phyloP scores from a whole-genome alignment of 2,888 invertebrate species.

The Eupsilia transversa region DNA sequence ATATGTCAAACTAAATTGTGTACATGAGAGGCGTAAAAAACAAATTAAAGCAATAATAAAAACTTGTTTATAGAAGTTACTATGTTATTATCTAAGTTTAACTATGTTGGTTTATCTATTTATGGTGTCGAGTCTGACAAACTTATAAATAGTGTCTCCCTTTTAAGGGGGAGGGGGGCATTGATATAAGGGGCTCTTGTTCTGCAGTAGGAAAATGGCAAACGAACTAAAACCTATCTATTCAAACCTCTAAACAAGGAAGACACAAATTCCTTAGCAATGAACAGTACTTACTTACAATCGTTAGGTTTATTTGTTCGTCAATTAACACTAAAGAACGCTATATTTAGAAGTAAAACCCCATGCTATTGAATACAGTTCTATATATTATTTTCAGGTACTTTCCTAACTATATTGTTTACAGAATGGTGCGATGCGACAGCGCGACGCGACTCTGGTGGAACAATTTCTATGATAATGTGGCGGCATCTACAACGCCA shows the following conservation, averaged over 20 bases:
- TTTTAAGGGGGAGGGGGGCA: no score
- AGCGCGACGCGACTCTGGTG: no score
- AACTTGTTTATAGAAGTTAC: conserved; percentile 12
- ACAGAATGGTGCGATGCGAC: no score
- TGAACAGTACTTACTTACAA: not conserved
- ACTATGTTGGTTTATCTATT: not conserved
- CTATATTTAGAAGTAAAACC: conserved; percentile 13
- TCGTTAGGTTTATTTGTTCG: conserved; percentile 28
- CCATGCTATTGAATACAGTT: not conserved
- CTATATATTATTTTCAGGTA: not conserved
- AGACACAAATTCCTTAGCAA: conserved; percentile 16
- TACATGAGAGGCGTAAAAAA: conserved; percentile 22
- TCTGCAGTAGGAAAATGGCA: not conserved
- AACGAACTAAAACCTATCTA: not conserved
- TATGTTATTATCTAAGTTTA: no score
- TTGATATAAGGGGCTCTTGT: no score
- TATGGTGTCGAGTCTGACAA: not conserved
- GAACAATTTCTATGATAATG: no score
- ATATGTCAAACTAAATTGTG: conserved; percentile 3
- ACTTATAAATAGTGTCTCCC: no score
- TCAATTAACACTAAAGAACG: conserved; percentile 34
- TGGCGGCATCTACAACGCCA: no score
- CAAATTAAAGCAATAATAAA: not conserved
- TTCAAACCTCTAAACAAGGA: not conserved
- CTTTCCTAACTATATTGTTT: no score